phyloP scores from a whole-genome alignment of 2,113 vertebrate species.

The Bettongia penicillata region DNA sequence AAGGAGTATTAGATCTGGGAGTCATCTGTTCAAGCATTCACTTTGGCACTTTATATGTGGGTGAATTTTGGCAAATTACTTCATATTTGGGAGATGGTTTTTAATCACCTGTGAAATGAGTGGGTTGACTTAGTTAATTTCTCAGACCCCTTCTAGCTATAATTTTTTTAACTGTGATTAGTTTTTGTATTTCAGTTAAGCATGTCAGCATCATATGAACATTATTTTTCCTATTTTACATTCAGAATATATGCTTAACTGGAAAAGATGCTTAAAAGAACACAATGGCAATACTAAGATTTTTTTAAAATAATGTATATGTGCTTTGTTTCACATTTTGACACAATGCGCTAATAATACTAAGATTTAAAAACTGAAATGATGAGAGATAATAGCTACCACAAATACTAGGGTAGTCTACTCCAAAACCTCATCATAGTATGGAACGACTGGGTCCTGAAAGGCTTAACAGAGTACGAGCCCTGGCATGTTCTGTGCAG shows the following conservation, averaged over 20 bases:
- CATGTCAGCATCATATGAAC: background rate
- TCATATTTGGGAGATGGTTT: background rate
- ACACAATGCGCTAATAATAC: background rate
- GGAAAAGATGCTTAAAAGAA: background rate
- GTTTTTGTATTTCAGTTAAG: background rate
- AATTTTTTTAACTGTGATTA: background rate
- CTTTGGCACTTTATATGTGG: background rate
- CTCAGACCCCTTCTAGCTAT: background rate
- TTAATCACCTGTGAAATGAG: background rate
- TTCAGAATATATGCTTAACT: background rate
- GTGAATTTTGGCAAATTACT: background rate
- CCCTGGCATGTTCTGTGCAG: background rate
- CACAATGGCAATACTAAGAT: background rate
- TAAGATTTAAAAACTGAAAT: background rate
- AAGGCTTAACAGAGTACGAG: background rate
- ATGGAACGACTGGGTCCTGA: background rate
- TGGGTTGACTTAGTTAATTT: background rate
- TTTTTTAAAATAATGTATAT: background rate
- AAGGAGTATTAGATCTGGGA: background rate
- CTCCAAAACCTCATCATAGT: background rate
- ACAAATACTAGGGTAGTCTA: background rate
- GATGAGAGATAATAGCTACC: background rate
- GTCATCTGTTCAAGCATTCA: background rate
- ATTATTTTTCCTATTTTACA: background rate
- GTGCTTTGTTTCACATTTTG: background rate